A percentile compares a stretch with the other conserved stretches of the same genome.
Evolutionary conservation across 2,888 invertebrate species (phyloP).

Genomic region (Eurois occulta): DNA sequence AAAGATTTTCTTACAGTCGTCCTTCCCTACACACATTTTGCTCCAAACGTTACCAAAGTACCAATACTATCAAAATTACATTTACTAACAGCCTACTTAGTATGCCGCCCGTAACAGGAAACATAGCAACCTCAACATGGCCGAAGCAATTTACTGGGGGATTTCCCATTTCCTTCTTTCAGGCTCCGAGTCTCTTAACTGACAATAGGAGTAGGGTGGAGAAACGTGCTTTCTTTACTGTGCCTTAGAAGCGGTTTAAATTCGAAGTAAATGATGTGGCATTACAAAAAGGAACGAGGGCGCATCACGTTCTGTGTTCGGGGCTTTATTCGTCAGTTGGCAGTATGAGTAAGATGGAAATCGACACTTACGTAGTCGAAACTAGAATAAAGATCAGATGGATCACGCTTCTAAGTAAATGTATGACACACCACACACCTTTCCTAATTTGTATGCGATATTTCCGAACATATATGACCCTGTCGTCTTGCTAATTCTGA

Average conservation of each 20-base stretch:
- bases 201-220: constrained; percentile 42
- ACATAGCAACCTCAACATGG: constrained; percentile 25
- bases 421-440: neutral
- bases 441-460: neutral
- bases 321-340: neutral
- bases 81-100: constrained; percentile 32
- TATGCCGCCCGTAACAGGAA: constrained; percentile 26
- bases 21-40: neutral
- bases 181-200: constrained; percentile 13
- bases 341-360: neutral
- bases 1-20: neutral
- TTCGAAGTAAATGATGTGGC: constrained; percentile 21
- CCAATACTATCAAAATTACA: constrained; percentile 11
- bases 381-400: neutral
- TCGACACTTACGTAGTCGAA: neutral
- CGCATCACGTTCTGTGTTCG: neutral
- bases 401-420: neutral
- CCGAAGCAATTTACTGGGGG: constrained; percentile 33
- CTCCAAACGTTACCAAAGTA: neutral
- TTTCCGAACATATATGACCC: neutral
- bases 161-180: constrained; percentile 38
- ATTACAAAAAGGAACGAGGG: constrained; percentile 10
- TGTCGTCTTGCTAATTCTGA: neutral
- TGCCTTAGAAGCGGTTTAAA: constrained; percentile 10
- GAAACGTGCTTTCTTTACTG: constrained; percentile 33